These are phyloP conservation scores for Pelodiscus sinensis DNA, from an alignment of 2,113 vertebrate species.

Conservation along the genomic window DNA sequence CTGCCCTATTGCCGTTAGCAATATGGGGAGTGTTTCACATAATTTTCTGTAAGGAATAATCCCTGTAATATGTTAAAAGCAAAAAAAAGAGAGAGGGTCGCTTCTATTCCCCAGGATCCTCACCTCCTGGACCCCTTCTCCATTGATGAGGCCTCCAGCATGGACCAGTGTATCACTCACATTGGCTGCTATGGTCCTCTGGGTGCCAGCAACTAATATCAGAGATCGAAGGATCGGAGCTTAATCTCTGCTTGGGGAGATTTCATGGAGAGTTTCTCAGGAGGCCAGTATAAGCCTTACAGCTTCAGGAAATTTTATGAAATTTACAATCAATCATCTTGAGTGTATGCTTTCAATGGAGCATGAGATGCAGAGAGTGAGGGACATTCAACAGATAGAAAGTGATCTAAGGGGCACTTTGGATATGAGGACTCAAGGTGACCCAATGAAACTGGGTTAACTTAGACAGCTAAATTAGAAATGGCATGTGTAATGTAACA, in stretches of 20 bases:
- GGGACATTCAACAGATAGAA: neutral
- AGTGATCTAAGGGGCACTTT: neutral
- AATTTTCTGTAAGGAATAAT: neutral
- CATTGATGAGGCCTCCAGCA: neutral
- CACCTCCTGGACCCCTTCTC: neutral
- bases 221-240: neutral
- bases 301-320: neutral
- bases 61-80: fast-evolving
- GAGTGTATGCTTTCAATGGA: neutral
- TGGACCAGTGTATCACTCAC: fast-evolving
- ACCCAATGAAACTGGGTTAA: neutral
- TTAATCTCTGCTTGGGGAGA: neutral
- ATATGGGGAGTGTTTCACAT: neutral
- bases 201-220: neutral
- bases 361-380: neutral
- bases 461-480: neutral
- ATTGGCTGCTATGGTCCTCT: neutral
- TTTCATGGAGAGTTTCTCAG: neutral
- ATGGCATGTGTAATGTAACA: neutral
- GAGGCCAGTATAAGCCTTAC: neutral
- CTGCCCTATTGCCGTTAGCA: neutral
- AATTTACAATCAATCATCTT: neutral
- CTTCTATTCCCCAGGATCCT: neutral
- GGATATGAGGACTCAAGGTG: neutral
- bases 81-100: neutral